Base-by-base conservation (phyloP, 2,113 vertebrate species). In the Prochilodus magdalenae region DNA sequence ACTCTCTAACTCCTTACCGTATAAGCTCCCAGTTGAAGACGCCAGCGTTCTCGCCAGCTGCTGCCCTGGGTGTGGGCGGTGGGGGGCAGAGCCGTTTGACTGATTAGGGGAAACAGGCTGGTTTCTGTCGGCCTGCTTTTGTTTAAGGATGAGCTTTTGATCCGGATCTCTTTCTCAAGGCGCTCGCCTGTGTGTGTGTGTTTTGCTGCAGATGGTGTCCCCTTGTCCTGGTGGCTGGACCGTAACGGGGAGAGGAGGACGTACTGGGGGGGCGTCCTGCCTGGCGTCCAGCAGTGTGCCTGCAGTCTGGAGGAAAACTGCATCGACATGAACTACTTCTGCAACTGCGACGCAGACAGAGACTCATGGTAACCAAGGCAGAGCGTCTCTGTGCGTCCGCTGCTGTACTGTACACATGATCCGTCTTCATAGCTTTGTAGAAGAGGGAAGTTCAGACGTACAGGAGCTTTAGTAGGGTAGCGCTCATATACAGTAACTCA, bases 151-250 rank as follows among this genome's bases (percentile, higher is more conserved):
- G n/a, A 44, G 20, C 66, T 70, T 70, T 70, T 24, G 8, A 44
- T 70, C 36, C 36, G 20, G 36, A 70, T 70, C 11, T 0, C 26
- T 16, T 60, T 65, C 18, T 29, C 30, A 30, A 65, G 30, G 30
- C 7, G 16, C 2, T 7, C 30, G 4, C 47, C 3, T 76, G 33
- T 67, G 14, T 67, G 49, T 57, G 49, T 67, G n/a, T 75, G 4
- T 80, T 51, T 90, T 91, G 72, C 90, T 93, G 62, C 89, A 96
- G 96, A 94, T 90, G 95, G 95, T 80, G 83, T 86, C 1, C 96
- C 96, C 26, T 92, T 95, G 85, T 94, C 94, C 80, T 97, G 95
- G 95, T 97, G 95, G 96, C 89, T 96, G 83, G 96, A 96, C 81
- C 92, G 92, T 80, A 91, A 90, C 62, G 94, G 90, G 70, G 94